phyloP scores from a whole-genome alignment of 2,113 vertebrate species.

The Trogon melanurus region DNA sequence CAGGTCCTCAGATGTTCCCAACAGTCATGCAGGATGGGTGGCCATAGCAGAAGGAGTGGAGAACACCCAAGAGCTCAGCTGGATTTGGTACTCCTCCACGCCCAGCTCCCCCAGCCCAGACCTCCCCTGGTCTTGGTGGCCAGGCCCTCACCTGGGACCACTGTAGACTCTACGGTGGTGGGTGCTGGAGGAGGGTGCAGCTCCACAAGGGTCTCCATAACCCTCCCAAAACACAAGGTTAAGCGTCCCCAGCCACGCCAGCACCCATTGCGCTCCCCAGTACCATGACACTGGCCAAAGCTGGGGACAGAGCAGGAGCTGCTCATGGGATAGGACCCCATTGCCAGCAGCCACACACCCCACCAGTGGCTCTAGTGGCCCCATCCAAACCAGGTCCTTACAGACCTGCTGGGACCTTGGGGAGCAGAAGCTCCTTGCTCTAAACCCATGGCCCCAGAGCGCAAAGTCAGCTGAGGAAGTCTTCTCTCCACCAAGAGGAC shows the following conservation, averaged over 20 bases:
- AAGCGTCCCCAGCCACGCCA: neutral
- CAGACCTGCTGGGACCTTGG: neutral
- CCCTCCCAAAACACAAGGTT: neutral
- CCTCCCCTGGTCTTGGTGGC: neutral
- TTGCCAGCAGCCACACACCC: neutral
- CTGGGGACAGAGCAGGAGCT: neutral
- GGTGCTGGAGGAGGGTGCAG: neutral
- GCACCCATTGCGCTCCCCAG: neutral
- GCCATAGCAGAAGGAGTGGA: neutral
- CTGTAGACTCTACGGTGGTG: neutral
- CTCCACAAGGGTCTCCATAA: neutral
- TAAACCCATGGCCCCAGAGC: neutral
- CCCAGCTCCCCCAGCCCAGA: neutral
- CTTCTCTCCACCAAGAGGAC: neutral
- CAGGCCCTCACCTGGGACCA: too few relatives aligned
- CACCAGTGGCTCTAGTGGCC: neutral
- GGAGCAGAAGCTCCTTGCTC: neutral
- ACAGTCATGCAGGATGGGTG: rapidly evolving
- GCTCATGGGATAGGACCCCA: neutral
- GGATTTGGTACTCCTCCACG: neutral
- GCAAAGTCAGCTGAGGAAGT: neutral
- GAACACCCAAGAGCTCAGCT: neutral
- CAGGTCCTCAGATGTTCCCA: neutral
- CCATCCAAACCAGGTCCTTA: too few relatives aligned
- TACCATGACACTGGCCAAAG: too few relatives aligned